Evolutionary conservation across 2,888 invertebrate species (phyloP).

Genomic region (Archips crataeganus): DNA sequence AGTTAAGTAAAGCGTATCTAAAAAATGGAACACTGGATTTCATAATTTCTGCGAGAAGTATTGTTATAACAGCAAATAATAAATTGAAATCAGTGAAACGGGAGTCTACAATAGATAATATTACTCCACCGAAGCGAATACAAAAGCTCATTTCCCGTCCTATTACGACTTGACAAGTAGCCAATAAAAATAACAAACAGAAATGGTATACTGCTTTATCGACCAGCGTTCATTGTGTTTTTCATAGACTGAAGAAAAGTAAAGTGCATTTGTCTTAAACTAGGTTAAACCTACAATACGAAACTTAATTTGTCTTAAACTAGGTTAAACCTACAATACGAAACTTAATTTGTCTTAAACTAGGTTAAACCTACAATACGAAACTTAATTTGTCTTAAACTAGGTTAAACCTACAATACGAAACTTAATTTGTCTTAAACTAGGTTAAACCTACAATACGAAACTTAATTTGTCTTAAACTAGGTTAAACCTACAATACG

Average conservation of each 20-base stretch:
- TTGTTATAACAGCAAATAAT: conserved; percentile 11
- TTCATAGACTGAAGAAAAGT: conserved; percentile 15
- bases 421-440: background rate
- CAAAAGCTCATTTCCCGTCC: conserved; percentile 42
- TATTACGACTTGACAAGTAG: conserved; percentile 43
- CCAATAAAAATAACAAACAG: conserved; percentile 43
- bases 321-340: background rate
- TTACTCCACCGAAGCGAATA: conserved; percentile 35
- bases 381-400: background rate
- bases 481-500: background rate
- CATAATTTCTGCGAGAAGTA: background rate
- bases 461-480: background rate
- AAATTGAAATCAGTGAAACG: conserved; percentile 34
- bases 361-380: background rate
- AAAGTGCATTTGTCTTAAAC: background rate
- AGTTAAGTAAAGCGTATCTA: background rate
- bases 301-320: background rate
- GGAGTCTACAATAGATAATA: conserved; percentile 36
- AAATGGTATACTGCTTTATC: conserved; percentile 35
- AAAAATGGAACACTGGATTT: background rate
- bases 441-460: background rate
- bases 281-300: background rate
- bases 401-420: background rate
- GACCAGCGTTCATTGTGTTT: conserved; percentile 30
- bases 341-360: background rate